Conservation (phyloP, 1,140 invertebrate genomes). For the Drosophila repletoides region DNA sequence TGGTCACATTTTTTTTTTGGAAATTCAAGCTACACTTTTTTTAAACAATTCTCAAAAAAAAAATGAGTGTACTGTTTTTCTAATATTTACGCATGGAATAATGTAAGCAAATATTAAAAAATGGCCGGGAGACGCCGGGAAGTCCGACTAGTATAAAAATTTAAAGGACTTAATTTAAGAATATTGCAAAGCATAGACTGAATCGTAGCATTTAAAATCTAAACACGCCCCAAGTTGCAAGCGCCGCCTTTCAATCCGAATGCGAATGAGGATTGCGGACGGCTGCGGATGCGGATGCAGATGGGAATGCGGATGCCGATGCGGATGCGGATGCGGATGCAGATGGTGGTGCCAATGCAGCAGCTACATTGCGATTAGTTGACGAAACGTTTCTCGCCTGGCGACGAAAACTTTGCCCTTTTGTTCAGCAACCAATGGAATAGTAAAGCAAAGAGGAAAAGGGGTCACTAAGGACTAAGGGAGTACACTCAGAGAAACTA, state of each 20-base stretch:
- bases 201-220: conserved; percentile 13
- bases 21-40: no score
- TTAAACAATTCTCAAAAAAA: no score
- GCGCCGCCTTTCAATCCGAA: conserved; percentile 11
- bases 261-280: conserved; percentile 4
- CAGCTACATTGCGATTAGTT: conserved; percentile 47
- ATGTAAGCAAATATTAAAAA: no score
- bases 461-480: not conserved
- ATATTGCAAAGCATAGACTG: not conserved
- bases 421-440: conserved; percentile 24
- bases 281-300: not conserved
- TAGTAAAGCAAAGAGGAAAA: not conserved
- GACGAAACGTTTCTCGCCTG: conserved; percentile 69
- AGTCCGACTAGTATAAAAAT: no score
- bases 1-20: no score
- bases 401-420: conserved; percentile 74
- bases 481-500: no score
- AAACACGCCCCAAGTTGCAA: conserved; percentile 16
- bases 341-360: conserved; percentile 5
- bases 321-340: not conserved
- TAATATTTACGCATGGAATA: no score
- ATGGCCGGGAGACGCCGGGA: no score
- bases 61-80: no score
- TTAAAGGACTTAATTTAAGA: not conserved
- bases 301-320: conserved; percentile 1